These are phyloP conservation scores for Xestia ashworthii DNA, from an alignment of 2,888 invertebrate genomes.

Conservation along the genomic window DNA sequence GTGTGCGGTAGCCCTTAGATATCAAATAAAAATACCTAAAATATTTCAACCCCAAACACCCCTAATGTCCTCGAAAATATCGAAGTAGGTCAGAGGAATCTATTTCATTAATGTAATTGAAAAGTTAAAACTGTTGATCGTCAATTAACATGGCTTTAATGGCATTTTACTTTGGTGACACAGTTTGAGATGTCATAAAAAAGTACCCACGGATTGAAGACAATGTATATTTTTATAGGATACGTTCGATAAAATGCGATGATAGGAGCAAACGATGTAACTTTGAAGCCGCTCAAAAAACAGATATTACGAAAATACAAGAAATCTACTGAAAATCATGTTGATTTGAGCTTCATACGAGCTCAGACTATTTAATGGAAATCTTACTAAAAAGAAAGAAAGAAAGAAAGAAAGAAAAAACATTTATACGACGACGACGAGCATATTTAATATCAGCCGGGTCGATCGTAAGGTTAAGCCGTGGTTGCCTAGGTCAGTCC, in stretches of 20 bases:
- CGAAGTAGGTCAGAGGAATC: slow-evolving; percentile 59
- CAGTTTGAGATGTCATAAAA: slow-evolving; percentile 23
- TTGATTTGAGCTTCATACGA: too few relatives aligned
- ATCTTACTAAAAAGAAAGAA: too few relatives aligned
- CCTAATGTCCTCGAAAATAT: slow-evolving; percentile 1
- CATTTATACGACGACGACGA: too few relatives aligned
- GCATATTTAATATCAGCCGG: too few relatives aligned
- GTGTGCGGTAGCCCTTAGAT: too few relatives aligned
- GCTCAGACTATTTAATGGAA: too few relatives aligned
- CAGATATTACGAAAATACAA: background rate
- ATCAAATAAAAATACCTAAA: slow-evolving; percentile 15
- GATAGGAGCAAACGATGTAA: background rate
- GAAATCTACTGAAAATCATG: too few relatives aligned
- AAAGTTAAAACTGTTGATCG: slow-evolving; percentile 57
- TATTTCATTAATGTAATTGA: slow-evolving; percentile 62
- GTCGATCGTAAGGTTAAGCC: too few relatives aligned
- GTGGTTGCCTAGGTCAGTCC: too few relatives aligned
- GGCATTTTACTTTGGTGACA: slow-evolving; percentile 6
- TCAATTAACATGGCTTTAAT: slow-evolving; percentile 41
- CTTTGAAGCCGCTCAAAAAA: background rate
- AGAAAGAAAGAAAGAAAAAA: too few relatives aligned
- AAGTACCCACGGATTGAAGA: background rate
- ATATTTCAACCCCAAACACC: slow-evolving; percentile 8
- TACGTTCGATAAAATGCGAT: background rate
- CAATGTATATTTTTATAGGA: slow-evolving; percentile 28